Conservation (phyloP, 2,888 invertebrate genomes). For the Luperina testacea region DNA sequence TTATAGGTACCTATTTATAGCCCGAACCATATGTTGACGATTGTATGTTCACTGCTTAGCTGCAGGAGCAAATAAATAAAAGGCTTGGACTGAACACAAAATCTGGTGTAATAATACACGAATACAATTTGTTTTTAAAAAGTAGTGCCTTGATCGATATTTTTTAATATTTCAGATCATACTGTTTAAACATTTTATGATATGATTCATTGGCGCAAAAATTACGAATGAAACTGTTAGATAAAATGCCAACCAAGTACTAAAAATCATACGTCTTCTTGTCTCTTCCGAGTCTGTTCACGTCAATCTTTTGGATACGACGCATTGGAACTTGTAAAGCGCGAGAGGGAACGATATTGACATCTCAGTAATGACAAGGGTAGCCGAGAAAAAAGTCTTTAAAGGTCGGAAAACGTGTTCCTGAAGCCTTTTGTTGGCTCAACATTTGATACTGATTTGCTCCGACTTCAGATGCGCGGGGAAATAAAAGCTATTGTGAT, state of each 20-base stretch:
- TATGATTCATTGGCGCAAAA: slow-evolving; percentile 11
- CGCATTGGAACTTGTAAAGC: slow-evolving; percentile 19
- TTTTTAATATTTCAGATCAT: slow-evolving; percentile 15
- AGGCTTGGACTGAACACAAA: no score
- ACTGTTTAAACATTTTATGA: neutral
- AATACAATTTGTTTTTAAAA: no score
- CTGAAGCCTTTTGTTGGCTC: slow-evolving; percentile 58
- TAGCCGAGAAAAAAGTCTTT: slow-evolving; percentile 39
- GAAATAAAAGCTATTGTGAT: slow-evolving; percentile 64
- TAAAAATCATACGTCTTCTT: slow-evolving; percentile 8
- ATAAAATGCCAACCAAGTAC: slow-evolving; percentile 14
- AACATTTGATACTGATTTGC: slow-evolving; percentile 55
- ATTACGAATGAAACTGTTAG: slow-evolving; percentile 24
- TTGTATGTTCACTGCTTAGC: no score
- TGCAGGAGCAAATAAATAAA: no score
- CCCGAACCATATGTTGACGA: no score
- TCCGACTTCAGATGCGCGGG: slow-evolving; percentile 42
- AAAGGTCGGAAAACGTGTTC: slow-evolving; percentile 46
- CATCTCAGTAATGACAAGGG: slow-evolving; percentile 57
- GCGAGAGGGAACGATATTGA: slow-evolving; percentile 40
- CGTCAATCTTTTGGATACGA: slow-evolving; percentile 25
- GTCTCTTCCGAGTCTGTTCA: slow-evolving; percentile 17
- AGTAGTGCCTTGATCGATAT: no score
- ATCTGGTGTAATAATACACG: no score
- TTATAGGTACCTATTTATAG: slow-evolving; percentile 11